Percentiles rank a stretch among this genome's conserved stretches.
These are phyloP conservation scores for Tinea semifulvella DNA, from an alignment of 2,888 invertebrate species.

Conservation along the genomic window DNA sequence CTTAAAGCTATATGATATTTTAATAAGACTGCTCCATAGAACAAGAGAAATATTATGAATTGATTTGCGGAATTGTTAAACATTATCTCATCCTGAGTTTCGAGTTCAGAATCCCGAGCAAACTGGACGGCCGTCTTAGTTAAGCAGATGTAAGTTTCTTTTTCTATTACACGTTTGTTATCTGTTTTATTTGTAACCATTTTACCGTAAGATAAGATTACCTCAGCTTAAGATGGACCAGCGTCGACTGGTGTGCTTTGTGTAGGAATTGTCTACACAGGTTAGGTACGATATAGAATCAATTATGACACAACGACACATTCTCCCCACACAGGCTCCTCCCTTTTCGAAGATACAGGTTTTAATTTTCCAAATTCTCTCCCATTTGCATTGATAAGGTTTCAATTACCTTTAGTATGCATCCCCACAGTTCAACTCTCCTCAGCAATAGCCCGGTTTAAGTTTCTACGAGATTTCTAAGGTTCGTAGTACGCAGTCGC, in stretches of 20 bases:
- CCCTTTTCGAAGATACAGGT: constrained; percentile 34
- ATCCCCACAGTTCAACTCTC: constrained; percentile 14
- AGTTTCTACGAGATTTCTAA: constrained; percentile 44
- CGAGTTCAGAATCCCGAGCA: constrained; percentile 37
- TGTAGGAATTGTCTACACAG: constrained; percentile 34
- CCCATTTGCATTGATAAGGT: constrained; percentile 19
- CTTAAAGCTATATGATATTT: constrained; percentile 55
- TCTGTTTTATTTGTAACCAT: constrained; percentile 62
- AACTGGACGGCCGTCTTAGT: constrained; percentile 53
- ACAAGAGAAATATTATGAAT: constrained; percentile 41
- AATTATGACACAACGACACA: constrained; percentile 53
- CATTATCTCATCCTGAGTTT: constrained; percentile 53
- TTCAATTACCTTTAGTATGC: background rate
- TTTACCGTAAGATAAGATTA: constrained; percentile 61
- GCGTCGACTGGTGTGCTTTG: constrained; percentile 63
- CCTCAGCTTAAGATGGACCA: constrained; percentile 66
- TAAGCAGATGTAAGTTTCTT: constrained; percentile 64
- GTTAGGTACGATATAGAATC: constrained; percentile 48
- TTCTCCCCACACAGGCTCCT: constrained; percentile 39
- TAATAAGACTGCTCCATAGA: constrained; percentile 53
- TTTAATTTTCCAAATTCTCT: constrained; percentile 42
- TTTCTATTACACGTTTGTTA: constrained; percentile 64
- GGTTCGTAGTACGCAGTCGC: constrained; percentile 50
- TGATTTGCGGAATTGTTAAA: constrained; percentile 54
- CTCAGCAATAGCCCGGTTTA: constrained; percentile 55